Conservation (phyloP, 1,140 invertebrate genomes). For the Pseudomyrmex flavicornis region DNA sequence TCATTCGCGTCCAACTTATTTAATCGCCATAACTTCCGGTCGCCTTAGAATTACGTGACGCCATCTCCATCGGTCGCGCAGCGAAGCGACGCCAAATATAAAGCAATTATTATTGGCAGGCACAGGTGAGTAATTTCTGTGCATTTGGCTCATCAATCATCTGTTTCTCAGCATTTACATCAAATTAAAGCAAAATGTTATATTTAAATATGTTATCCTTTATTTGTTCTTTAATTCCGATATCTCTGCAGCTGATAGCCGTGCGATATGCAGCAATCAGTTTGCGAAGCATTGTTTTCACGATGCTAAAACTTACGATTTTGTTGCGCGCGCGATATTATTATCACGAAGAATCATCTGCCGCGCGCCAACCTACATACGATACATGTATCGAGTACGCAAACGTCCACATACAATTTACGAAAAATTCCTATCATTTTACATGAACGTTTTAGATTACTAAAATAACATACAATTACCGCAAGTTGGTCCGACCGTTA, state of each 20-base stretch:
- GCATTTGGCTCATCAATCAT: background rate
- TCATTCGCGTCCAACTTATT: constrained; percentile 37
- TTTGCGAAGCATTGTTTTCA: constrained; percentile 21
- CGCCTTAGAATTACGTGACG: constrained; percentile 67
- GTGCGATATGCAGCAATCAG: background rate
- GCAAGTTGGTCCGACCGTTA: constrained; percentile 7
- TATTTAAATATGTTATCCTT: background rate
- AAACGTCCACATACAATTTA: constrained; percentile 14
- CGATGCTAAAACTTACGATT: constrained; percentile 45
- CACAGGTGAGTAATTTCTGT: background rate
- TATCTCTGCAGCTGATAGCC: constrained; percentile 4
- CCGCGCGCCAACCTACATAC: too few species aligned
- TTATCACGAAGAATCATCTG: constrained; percentile 1
- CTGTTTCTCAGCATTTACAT: background rate
- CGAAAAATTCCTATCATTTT: constrained; percentile 19
- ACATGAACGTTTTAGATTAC: background rate
- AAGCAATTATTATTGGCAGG: constrained; percentile 6
- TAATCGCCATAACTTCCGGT: constrained; percentile 76
- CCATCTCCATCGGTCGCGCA: constrained; percentile 57
- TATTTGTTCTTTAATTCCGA: background rate
- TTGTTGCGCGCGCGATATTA: constrained; percentile 8
- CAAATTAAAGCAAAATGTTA: background rate
- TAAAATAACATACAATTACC: background rate
- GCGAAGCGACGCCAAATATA: constrained; percentile 65
- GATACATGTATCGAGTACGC: background rate